Evolutionary conservation across 2,888 invertebrate species (phyloP), one percentile per base, ranked within the genome.

Genomic region (Drosophila nr. medialis): DNA sequence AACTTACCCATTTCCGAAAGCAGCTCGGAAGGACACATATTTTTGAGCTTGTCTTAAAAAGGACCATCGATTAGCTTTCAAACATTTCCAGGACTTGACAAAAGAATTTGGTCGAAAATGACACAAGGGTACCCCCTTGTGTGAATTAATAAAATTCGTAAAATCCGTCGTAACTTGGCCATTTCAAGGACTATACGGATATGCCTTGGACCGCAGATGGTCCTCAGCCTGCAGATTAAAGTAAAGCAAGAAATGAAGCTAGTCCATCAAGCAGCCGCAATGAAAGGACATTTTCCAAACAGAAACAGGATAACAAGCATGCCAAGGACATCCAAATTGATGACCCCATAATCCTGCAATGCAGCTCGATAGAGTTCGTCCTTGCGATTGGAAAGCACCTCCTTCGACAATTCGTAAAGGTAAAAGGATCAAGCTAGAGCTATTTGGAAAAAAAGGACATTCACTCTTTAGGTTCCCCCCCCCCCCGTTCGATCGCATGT

Each of bases 21-120:
- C 13, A 21, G 2, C 4, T 21, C 4, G 7, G 6, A 15, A 1
- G 0, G 4, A 21, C 7, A 1, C 7, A 7, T 21, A 13, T 3
- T 42, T 13, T 7, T 45, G 4, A 45, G 7, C 7, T 45, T 1
- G 21, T 0, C 6, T 21, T 6, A 45, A 13, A 21, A 4, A 7
- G 3, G 2, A 7, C 2, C 0, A 1, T 7, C 4, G 21, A 21
- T 45, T 13, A 1, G 13, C 13, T 1, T 21, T 13, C 7, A 45
- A 45, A 7, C 3, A 21, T 21, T 13, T 13, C 6, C 0, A 1
- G 21, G 13, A 7, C 0, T 42, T 42, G 4, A n/a, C 1, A n/a
- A 38, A n/a, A 38, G n/a, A n/a, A 8, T 0, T 0, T n/a, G n/a
- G 4, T 0, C 8, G 4, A 38, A n/a, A n/a, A 10, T 38, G 18